Conservation (phyloP, 2,888 invertebrate genomes). For the Scaptomyza polygonia region DNA sequence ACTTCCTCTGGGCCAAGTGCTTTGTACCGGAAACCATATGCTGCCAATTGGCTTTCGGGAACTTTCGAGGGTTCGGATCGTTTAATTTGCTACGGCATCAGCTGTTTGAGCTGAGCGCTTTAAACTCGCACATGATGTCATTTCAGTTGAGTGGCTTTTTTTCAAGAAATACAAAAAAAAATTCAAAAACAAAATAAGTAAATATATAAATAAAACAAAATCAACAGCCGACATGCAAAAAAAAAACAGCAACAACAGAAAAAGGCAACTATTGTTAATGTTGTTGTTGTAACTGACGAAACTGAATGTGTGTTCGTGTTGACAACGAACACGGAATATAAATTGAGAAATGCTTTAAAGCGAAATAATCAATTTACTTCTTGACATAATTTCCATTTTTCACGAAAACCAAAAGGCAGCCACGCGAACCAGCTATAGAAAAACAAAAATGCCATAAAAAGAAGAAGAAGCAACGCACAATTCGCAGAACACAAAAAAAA, state of each 20-base stretch:
- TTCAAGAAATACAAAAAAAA: conserved; percentile 20
- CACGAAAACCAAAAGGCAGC: conserved; percentile 73
- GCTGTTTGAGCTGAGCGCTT: conserved; percentile 56
- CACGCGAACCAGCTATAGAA: conserved; percentile 56
- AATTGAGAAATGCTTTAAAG: conserved; percentile 83
- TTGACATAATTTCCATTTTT: conserved; percentile 84
- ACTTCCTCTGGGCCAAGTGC: conserved; percentile 19
- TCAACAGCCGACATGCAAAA: conserved; percentile 56
- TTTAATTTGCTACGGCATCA: conserved; percentile 72
- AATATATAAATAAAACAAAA: conserved; percentile 22
- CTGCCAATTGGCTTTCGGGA: conserved; percentile 35
- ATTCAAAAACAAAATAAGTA: neutral
- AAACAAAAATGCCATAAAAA: conserved; percentile 27
- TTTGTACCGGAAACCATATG: conserved; percentile 74
- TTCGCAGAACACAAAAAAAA: conserved; percentile 58
- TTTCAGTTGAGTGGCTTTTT: conserved; percentile 78
- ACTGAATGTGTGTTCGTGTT: conserved; percentile 78
- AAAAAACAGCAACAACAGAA: conserved; percentile 8
- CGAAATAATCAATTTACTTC: conserved; percentile 83
- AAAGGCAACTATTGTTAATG: conserved; percentile 66
- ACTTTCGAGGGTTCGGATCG: conserved; percentile 47
- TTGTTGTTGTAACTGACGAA: conserved; percentile 60
- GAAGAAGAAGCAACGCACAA: conserved; percentile 60
- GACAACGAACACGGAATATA: conserved; percentile 81
- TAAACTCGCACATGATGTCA: conserved; percentile 78